phyloP scores from a whole-genome alignment of 1,140 invertebrate species.

The Sipha flava region DNA sequence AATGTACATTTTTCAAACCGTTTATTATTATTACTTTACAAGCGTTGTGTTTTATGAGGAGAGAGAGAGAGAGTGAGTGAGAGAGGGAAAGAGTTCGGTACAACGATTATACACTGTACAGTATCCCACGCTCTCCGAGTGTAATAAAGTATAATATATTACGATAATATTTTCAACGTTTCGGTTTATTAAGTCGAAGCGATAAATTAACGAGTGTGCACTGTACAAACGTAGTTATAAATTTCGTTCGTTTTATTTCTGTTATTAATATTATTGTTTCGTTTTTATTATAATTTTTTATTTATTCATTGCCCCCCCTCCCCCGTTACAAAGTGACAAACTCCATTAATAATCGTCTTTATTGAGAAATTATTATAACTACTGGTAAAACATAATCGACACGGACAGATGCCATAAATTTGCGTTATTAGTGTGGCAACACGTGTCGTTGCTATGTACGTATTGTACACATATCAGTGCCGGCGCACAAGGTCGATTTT shows the following conservation, averaged over 20 bases:
- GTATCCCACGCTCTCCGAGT: not conserved
- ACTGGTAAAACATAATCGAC: slow-evolving; percentile 19
- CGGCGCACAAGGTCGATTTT: not conserved
- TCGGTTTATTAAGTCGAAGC: not conserved
- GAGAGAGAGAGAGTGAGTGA: too few species aligned
- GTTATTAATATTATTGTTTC: not conserved
- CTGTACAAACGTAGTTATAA: not conserved
- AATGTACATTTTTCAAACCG: too few species aligned
- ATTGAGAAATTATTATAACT: slow-evolving; percentile 15
- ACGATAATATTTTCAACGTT: not conserved
- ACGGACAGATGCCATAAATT: slow-evolving; percentile 18
- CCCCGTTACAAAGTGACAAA: not conserved
- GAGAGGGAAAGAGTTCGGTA: not conserved
- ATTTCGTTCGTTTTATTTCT: not conserved
- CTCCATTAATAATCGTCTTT: not conserved
- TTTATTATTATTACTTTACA: too few species aligned
- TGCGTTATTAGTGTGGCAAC: slow-evolving; percentile 5
- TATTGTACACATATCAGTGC: too few species aligned
- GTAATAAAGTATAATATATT: not conserved
- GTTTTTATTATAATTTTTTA: too few species aligned
- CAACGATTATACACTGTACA: not conserved
- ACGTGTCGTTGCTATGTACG: not conserved
- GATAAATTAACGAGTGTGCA: not conserved
- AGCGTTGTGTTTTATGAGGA: too few species aligned
- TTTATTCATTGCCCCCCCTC: too few species aligned